phyloP scores from a whole-genome alignment of 2,797 vertebrate species.

The Chromis chromis region DNA sequence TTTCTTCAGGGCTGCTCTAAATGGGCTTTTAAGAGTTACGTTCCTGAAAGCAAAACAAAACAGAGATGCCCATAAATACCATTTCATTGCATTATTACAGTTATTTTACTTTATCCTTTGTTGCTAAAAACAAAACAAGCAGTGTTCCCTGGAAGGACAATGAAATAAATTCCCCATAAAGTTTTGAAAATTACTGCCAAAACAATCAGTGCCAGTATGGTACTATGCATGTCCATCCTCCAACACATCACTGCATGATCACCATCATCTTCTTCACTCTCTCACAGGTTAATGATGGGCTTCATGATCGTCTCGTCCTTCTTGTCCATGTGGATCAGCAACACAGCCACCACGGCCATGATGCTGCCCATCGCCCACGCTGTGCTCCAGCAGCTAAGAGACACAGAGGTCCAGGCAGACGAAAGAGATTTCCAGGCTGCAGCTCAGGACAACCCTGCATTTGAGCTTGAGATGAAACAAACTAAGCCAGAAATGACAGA shows the following conservation, averaged over 20 bases:
- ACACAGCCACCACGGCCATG: conserved; percentile 96
- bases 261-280: not conserved
- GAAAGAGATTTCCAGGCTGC: conserved; percentile 49
- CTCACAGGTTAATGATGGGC: conserved; percentile 90
- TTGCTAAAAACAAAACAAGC: too few relatives aligned
- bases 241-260: not conserved
- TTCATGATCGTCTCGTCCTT: conserved; percentile 94
- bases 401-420: conserved; percentile 74
- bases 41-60: not conserved
- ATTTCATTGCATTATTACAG: too few relatives aligned
- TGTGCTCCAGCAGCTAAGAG: conserved; percentile 88
- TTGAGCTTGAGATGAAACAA: conserved; percentile 65
- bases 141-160: too few relatives aligned
- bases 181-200: too few relatives aligned
- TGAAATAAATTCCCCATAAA: too few relatives aligned
- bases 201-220: too few relatives aligned
- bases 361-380: conserved; percentile 94
- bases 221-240: not conserved
- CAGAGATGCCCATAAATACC: not conserved
- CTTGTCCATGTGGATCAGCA: conserved; percentile 99
- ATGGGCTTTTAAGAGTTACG: not conserved
- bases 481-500: conserved; percentile 23
- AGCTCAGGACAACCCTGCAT: conserved; percentile 61
- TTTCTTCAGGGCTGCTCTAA: not conserved
- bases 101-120: not conserved